Percentiles rank a stretch among this genome's conserved stretches.
Evolutionary conservation across 2,113 vertebrate species (phyloP).

Genomic region (Dendrocopos noguchii): DNA sequence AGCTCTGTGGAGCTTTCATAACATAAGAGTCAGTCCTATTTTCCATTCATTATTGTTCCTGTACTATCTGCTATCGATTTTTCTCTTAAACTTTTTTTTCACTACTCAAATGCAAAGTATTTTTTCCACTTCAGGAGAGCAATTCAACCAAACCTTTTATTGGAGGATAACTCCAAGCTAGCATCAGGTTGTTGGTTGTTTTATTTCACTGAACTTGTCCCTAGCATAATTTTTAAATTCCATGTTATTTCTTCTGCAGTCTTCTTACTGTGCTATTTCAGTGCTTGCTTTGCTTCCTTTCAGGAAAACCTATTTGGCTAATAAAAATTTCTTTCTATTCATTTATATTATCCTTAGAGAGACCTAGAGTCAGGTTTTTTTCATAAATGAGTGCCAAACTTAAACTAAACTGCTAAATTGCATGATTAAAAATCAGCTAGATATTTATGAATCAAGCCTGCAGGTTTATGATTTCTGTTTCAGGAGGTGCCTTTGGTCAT

Average conservation of each 20-base stretch:
- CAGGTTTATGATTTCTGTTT: not conserved
- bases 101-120: not conserved
- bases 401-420: not conserved
- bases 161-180: not conserved
- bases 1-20: not conserved
- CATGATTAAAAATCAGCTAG: not conserved
- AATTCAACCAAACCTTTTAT: not conserved
- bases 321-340: not conserved
- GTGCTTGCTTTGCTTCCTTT: not conserved
- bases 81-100: not conserved
- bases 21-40: not conserved
- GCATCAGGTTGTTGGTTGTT: not conserved
- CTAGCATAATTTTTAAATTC: not conserved
- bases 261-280: not conserved
- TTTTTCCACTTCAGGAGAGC: slow-evolving; percentile 1
- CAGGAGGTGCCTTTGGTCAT: not conserved
- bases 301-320: not conserved
- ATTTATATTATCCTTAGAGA: not conserved
- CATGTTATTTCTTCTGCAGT: not conserved
- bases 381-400: not conserved
- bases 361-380: not conserved
- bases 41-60: slow-evolving; percentile 3
- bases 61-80: not conserved
- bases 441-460: not conserved
- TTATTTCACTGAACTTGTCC: not conserved